Evolutionary conservation across 2,113 vertebrate genomes (phyloP).

Genomic region (Pithys albifrons): DNA sequence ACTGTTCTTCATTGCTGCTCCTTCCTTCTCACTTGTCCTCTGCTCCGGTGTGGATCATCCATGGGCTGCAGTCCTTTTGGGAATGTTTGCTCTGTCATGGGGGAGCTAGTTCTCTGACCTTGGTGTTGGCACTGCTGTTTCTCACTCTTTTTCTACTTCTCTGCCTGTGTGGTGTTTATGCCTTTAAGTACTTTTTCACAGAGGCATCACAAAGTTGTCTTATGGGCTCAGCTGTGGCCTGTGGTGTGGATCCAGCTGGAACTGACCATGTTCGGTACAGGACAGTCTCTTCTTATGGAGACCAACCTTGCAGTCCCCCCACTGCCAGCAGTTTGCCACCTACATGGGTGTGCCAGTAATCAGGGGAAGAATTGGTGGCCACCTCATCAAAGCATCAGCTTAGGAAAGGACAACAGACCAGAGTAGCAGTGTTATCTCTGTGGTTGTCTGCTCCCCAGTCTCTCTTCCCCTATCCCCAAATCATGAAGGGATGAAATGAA

Average conservation of each 20-base stretch:
- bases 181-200: neutral
- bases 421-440: neutral
- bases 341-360: neutral
- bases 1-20: neutral
- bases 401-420: neutral
- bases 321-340: neutral
- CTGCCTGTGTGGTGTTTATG: neutral
- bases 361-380: neutral
- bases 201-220: neutral
- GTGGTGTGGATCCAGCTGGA: neutral
- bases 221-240: neutral
- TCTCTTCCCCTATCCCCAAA: accelerated
- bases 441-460: neutral
- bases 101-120: neutral
- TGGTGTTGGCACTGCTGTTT: neutral
- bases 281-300: neutral
- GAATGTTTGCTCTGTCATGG: neutral
- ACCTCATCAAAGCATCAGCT: neutral
- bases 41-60: accelerated
- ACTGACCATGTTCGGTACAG: neutral
- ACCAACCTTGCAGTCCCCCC: neutral
- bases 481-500: neutral
- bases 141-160: neutral
- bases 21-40: neutral
- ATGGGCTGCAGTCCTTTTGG: neutral